Evolutionary conservation across 2,113 vertebrate genomes (phyloP).

Genomic region (Cyphotilapia sp.): DNA sequence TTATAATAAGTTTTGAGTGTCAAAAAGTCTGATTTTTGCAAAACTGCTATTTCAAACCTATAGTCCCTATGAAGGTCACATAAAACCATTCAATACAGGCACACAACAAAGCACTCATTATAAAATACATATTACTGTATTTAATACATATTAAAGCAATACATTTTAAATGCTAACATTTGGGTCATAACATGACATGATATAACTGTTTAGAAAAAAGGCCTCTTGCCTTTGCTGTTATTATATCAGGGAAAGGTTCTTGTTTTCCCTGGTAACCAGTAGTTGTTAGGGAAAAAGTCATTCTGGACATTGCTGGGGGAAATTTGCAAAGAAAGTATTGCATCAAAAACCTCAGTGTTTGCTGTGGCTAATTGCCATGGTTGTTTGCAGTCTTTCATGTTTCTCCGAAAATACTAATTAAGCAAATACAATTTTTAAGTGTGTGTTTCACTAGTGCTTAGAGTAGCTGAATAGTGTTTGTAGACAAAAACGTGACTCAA

Average conservation of each 20-base stretch:
- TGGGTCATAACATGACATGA: rapidly evolving
- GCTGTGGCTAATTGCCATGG: background rate
- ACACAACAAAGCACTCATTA: background rate
- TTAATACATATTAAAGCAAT: background rate
- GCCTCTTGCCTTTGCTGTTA: background rate
- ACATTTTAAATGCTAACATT: background rate
- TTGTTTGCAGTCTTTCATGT: background rate
- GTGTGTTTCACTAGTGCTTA: background rate
- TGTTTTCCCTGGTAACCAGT: background rate
- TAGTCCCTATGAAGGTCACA: rapidly evolving
- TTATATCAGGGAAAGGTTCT: rapidly evolving
- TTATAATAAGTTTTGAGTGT: background rate
- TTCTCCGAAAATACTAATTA: background rate
- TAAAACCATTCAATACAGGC: rapidly evolving
- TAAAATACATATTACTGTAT: background rate
- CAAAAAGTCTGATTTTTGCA: background rate
- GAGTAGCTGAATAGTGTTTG: background rate
- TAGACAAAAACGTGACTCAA: background rate
- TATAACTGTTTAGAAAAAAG: background rate
- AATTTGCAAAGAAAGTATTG: background rate
- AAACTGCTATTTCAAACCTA: rapidly evolving
- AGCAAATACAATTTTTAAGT: background rate
- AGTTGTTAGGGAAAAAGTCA: background rate
- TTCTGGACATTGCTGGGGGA: background rate
- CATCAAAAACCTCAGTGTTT: background rate